These are phyloP conservation scores for Patiria miniata DNA, from an alignment of 35 echinoderm and acorn worm genomes.

Conservation along the genomic window DNA sequence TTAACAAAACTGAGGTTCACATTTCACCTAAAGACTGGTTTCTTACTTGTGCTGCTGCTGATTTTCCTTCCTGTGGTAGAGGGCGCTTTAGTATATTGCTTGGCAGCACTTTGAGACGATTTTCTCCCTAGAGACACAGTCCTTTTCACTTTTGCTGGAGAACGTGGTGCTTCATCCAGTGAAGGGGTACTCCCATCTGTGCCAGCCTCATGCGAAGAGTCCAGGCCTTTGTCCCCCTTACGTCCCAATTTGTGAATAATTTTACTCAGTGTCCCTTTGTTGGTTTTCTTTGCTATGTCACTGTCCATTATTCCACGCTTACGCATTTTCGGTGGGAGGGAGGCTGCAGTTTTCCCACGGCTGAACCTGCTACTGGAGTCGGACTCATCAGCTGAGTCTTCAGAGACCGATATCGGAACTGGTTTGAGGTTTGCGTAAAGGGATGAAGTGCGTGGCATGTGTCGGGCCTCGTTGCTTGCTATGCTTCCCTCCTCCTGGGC, in stretches of 20 bases:
- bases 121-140: neutral
- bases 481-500: neutral
- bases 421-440: neutral
- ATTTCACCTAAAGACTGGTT: neutral
- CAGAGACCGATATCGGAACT: neutral
- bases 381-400: neutral
- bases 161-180: neutral
- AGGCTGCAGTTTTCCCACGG: neutral
- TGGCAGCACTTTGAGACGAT: neutral
- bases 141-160: neutral
- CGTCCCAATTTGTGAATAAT: conserved; percentile 14
- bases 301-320: conserved; percentile 15
- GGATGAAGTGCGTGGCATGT: conserved; percentile 13
- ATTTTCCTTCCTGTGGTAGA: neutral
- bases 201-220: neutral
- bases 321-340: conserved; percentile 37
- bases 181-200: neutral
- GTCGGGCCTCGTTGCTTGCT: neutral
- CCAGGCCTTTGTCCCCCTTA: neutral
- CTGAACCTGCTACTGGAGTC: neutral
- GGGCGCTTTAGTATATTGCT: neutral
- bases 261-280: conserved; percentile 13
- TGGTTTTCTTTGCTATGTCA: neutral
- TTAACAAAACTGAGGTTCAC: neutral
- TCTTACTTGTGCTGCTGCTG: neutral